Conservation (phyloP, 2,888 invertebrate species). For the Dromius quadrimaculatus region DNA sequence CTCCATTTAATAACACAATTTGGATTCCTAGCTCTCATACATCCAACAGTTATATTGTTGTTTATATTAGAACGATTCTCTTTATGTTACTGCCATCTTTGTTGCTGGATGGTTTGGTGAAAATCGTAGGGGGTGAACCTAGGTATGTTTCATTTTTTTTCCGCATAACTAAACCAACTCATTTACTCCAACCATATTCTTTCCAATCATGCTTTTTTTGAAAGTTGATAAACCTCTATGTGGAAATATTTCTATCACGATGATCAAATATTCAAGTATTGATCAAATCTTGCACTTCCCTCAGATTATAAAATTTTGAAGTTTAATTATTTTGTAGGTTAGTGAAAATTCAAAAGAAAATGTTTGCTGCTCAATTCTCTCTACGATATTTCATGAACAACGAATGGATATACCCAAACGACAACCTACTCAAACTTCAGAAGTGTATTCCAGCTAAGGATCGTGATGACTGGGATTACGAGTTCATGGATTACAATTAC, state of each 20-base stretch:
- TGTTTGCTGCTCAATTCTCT: constrained; percentile 3
- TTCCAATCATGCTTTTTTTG: no score
- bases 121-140: background rate
- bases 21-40: constrained; percentile 6
- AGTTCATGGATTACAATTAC: constrained; percentile 5
- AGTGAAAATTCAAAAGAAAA: constrained; percentile 20
- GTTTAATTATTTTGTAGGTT: constrained; percentile 23
- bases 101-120: background rate
- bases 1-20: background rate
- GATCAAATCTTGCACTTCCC: no score
- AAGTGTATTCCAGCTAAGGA: background rate
- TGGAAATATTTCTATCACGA: no score
- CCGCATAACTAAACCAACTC: background rate
- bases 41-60: background rate
- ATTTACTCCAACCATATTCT: no score
- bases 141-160: background rate
- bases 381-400: constrained; percentile 15
- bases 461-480: constrained; percentile 9
- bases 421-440: background rate
- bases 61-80: background rate
- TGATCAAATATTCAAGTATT: no score
- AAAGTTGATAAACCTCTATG: no score
- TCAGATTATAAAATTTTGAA: no score
- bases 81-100: constrained; percentile 14
- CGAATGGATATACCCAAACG: constrained; percentile 23